A percentile compares a stretch with the other conserved stretches of the same genome.
These are phyloP conservation scores for Phengaris arion DNA, from an alignment of 2,888 invertebrate genomes.

Conservation along the genomic window DNA sequence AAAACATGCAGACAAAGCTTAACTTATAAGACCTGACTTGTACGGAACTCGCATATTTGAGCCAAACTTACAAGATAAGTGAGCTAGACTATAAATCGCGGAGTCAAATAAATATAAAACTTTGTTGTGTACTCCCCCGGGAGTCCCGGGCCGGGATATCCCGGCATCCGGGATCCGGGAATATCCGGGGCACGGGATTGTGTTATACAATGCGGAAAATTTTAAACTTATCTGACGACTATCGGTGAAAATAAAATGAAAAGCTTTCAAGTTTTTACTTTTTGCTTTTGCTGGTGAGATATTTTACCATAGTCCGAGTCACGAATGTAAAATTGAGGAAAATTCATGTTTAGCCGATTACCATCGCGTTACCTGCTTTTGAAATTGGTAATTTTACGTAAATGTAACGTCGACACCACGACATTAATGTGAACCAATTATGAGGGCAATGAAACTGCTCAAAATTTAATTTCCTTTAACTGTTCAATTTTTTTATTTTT, in stretches of 20 bases:
- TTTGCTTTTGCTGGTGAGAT: no score
- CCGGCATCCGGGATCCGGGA: neutral
- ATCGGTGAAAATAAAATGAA: constrained; percentile 1
- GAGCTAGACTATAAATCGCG: constrained; percentile 10
- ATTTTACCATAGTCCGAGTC: no score
- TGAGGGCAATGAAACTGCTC: no score
- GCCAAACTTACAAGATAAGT: constrained; percentile 6
- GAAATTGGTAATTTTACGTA: no score
- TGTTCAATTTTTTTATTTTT: no score
- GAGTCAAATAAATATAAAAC: constrained; percentile 19
- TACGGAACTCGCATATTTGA: constrained; percentile 1
- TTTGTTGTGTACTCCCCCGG: neutral
- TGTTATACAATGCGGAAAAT: constrained; percentile 7
- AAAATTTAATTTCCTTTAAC: no score
- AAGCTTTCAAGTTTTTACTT: neutral
- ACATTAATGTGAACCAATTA: no score
- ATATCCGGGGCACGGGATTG: neutral
- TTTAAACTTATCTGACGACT: constrained; percentile 7
- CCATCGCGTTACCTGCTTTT: no score
- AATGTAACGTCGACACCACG: no score
- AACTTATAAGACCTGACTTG: neutral
- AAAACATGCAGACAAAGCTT: neutral
- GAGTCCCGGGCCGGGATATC: neutral
- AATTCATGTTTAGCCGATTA: no score
- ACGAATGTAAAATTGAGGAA: no score